Evolutionary conservation across 1,140 invertebrate species (phyloP).

Genomic region (Cydia strobilella): DNA sequence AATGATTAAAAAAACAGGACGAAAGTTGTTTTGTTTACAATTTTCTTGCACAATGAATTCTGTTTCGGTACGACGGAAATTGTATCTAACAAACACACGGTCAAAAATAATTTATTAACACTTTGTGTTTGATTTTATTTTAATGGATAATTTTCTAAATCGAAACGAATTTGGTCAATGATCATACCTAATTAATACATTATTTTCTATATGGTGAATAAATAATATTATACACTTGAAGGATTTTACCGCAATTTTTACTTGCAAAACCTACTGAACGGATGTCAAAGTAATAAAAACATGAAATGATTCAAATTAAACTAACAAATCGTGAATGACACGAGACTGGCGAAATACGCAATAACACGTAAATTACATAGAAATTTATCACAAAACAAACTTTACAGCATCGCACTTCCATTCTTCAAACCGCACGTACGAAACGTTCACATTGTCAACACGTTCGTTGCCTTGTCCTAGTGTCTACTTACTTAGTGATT

Average conservation of each 20-base stretch:
- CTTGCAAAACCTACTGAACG: background rate
- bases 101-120: no score
- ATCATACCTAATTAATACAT: no score
- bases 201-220: no score
- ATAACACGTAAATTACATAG: slow-evolving; percentile 22
- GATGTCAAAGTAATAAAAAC: background rate
- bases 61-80: no score
- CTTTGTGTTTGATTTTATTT: no score
- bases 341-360: background rate
- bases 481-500: background rate
- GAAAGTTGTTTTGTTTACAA: no score
- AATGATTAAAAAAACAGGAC: no score
- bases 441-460: slow-evolving; percentile 11
- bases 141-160: no score
- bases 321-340: background rate
- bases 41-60: no score
- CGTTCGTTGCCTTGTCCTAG: background rate
- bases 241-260: background rate
- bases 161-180: no score
- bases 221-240: no score
- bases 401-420: slow-evolving; percentile 21
- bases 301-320: background rate
- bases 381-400: slow-evolving; percentile 23
- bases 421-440: background rate
- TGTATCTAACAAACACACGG: no score